Evolutionary conservation across 2,888 invertebrate genomes (phyloP).

Genomic region (Amphiduros pacificus): DNA sequence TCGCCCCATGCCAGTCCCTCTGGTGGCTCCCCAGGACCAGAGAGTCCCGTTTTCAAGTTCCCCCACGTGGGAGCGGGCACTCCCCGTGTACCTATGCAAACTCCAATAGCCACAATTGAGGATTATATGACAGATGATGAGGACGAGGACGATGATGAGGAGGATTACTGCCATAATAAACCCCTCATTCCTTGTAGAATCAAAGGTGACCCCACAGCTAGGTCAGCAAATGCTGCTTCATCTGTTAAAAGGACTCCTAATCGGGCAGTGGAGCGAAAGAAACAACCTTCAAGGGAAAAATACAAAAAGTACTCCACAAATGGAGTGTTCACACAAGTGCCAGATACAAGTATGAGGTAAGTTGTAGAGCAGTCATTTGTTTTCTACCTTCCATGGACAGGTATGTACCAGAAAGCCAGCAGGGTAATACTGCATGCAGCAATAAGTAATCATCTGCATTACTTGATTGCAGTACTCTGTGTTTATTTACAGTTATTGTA

Average conservation of each 20-base stretch:
- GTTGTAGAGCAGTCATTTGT: too few relatives aligned
- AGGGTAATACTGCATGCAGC: too few relatives aligned
- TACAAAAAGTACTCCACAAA: slow-evolving; percentile 16
- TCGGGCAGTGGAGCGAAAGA: slow-evolving; percentile 10
- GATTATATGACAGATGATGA: slow-evolving; percentile 15
- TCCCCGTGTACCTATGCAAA: slow-evolving; percentile 17
- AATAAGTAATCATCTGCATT: too few relatives aligned
- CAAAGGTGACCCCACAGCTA: slow-evolving; percentile 7
- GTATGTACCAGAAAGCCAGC: too few relatives aligned
- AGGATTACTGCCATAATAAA: slow-evolving; percentile 17
- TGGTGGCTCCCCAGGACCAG: neutral
- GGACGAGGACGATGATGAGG: slow-evolving; percentile 15
- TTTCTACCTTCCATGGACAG: too few relatives aligned
- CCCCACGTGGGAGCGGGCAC: slow-evolving; percentile 19
- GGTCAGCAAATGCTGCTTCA: slow-evolving; percentile 1
- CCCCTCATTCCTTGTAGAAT: slow-evolving; percentile 15
- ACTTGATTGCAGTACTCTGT: too few relatives aligned
- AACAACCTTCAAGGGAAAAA: slow-evolving; percentile 14
- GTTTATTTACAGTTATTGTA: too few relatives aligned
- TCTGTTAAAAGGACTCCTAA: slow-evolving; percentile 14
- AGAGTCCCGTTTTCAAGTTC: slow-evolving; percentile 16
- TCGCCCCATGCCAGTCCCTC: neutral
- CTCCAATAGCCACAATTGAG: slow-evolving; percentile 17
- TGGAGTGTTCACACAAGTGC: slow-evolving; percentile 19
- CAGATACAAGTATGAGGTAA: slow-evolving; percentile 19